These are phyloP conservation scores for Hypena proboscidalis DNA, from an alignment of 2,888 invertebrate species.

Conservation along the genomic window DNA sequence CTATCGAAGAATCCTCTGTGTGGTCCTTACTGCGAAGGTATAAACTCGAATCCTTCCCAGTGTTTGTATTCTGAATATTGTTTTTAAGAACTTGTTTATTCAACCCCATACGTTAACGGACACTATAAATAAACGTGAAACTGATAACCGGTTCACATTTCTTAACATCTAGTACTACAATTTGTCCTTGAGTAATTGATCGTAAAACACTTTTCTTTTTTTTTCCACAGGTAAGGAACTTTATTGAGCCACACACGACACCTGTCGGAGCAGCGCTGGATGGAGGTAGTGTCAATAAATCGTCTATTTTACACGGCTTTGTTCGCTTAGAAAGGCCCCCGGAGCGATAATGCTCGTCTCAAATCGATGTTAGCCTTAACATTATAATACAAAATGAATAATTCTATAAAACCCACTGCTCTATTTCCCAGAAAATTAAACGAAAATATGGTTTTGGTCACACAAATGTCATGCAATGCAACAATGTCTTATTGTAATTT, in stretches of 20 bases:
- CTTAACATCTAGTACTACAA: conserved; percentile 41
- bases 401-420: conserved; percentile 16
- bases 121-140: conserved; percentile 50
- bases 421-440: conserved; percentile 21
- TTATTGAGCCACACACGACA: conserved; percentile 56
- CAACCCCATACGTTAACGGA: conserved; percentile 50
- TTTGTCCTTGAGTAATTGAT: conserved; percentile 56
- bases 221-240: conserved; percentile 66
- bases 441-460: conserved; percentile 24
- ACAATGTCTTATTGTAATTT: conserved; percentile 17
- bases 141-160: conserved; percentile 37
- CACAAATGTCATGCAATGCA: conserved; percentile 18
- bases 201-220: conserved; percentile 50
- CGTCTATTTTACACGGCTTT: conserved; percentile 45
- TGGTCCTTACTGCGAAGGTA: conserved; percentile 44
- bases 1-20: conserved; percentile 39
- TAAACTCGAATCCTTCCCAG: conserved; percentile 19
- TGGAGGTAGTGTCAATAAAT: conserved; percentile 56
- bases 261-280: conserved; percentile 29
- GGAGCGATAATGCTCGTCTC: conserved; percentile 24
- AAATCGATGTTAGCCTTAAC: conserved; percentile 24
- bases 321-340: conserved; percentile 39
- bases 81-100: conserved; percentile 46
- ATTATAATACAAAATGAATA: conserved; percentile 32
- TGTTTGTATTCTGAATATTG: conserved; percentile 37